Base-by-base conservation (phyloP, 2,888 invertebrate species). In the Syritta pipiens region DNA sequence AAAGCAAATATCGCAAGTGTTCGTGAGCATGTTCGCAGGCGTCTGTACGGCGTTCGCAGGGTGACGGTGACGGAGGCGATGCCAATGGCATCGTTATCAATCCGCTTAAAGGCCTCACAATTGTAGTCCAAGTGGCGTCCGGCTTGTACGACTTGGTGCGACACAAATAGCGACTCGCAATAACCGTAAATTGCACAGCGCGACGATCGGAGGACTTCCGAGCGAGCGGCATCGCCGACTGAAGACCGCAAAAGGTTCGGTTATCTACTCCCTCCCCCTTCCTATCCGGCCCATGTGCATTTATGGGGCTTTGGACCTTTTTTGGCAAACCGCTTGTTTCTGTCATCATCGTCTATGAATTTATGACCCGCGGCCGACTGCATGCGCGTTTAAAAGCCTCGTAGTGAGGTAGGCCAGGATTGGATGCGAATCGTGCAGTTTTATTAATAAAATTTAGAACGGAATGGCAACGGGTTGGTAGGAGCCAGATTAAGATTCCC, bases 111-210 rank as follows among this genome's bases (percentile, higher is more conserved):
- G 59, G 37, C 53, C 40, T 75, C 68, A 19, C 67, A 75, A 75
- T 75, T 75, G 74, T 67, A 59, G 59, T 51, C 67, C 74, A 42
- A 49, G 26, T 57, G 40, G 46, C 63, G 22, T 53, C 26, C 46
- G 35, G 30, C 14, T 24, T 30, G 14, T 9, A 6, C 42, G 68
- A 46, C 48, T 14, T 12, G 9, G 59, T 24, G 20, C 22, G 49
- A 69, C 48, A 49, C 42, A 68, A 75, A 75, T 68, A 55, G 69
- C 24, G 28, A 55, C 53, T 69, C 19, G 49, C 69, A 76, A 76
- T 76, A 76, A 76, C 69, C 48, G 75, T 76, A 76, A 76, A 76
- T 76, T 69, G n/a, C n/a, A n/a, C n/a, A n/a, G n/a, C n/a, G 55
- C 24, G 48, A 55, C 55, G 60, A 46, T 55, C 53, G 12, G 46